A percentile compares a stretch with the other conserved stretches of the same genome.
Conservation (phyloP, 2,888 invertebrate genomes). For the Drosophila melanosoma region DNA sequence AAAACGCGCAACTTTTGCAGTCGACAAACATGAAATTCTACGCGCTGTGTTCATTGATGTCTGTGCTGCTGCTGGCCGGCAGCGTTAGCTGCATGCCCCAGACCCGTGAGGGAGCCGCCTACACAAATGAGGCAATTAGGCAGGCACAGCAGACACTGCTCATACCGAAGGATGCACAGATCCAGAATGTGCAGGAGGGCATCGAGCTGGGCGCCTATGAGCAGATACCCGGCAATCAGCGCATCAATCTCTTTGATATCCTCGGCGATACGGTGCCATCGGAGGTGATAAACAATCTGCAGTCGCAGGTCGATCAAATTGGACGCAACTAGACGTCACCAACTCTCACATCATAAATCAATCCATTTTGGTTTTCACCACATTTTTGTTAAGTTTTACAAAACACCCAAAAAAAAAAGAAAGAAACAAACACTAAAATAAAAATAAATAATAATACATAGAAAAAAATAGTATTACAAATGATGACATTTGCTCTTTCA, state of each 20-base stretch:
- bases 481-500: constrained; percentile 33
- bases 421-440: constrained; percentile 23
- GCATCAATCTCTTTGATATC: constrained; percentile 93
- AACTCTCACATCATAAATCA: constrained; percentile 31
- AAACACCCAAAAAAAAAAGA: constrained; percentile 26
- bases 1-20: constrained; percentile 47
- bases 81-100: constrained; percentile 85
- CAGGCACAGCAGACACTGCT: constrained; percentile 94
- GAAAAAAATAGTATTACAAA: constrained; percentile 39
- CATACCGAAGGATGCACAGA: constrained; percentile 94
- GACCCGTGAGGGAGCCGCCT: constrained; percentile 92
- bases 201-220: constrained; percentile 94
- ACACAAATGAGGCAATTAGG: constrained; percentile 93
- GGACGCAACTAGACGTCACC: constrained; percentile 87
- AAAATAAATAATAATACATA: constrained; percentile 11
- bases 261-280: constrained; percentile 94
- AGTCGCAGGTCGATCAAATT: constrained; percentile 93
- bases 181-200: constrained; percentile 94
- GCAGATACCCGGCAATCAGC: constrained; percentile 93
- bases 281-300: constrained; percentile 95
- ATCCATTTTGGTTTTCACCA: constrained; percentile 49
- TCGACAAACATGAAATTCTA: constrained; percentile 62
- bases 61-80: constrained; percentile 62
- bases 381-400: constrained; percentile 67
- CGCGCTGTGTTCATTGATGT: constrained; percentile 71